These are phyloP conservation scores for Philaethria dido DNA, from an alignment of 2,888 invertebrate genomes.

Conservation along the genomic window DNA sequence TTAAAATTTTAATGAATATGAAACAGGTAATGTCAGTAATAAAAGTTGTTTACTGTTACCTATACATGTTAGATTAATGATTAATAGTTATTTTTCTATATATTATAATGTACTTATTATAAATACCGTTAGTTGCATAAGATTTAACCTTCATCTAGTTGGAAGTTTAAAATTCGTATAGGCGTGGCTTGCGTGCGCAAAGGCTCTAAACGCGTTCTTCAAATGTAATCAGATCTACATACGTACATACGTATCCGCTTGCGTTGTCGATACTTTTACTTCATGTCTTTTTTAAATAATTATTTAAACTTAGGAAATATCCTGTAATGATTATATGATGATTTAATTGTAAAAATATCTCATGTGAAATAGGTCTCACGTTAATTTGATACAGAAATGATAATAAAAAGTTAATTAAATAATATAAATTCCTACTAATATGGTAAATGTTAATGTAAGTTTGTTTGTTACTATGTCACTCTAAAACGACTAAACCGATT, in stretches of 20 bases:
- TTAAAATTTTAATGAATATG: not conserved
- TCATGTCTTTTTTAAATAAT: not conserved
- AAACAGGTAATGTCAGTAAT: not conserved
- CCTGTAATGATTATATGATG: too few species aligned
- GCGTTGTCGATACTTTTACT: not conserved
- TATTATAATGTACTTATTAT: slow-evolving; percentile 3
- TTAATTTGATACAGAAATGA: not conserved
- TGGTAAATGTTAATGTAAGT: too few species aligned
- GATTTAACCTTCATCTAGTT: slow-evolving; percentile 23
- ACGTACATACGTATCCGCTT: not conserved
- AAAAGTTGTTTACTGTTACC: slow-evolving; percentile 2
- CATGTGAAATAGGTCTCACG: not conserved
- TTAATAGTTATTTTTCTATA: not conserved
- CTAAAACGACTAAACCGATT: too few species aligned
- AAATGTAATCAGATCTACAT: slow-evolving; percentile 18
- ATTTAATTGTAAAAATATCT: not conserved
- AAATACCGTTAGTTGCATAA: not conserved
- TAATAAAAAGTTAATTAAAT: not conserved
- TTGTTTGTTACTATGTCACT: too few species aligned
- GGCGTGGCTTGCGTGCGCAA: slow-evolving; percentile 13
- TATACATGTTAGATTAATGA: not conserved
- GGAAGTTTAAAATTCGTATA: slow-evolving; percentile 3
- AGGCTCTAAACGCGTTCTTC: slow-evolving; percentile 10
- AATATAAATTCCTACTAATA: too few species aligned
- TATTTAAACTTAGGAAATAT: not conserved